Evolutionary conservation across 2,797 vertebrate species (phyloP).

Genomic region (Pitangus sulphuratus): DNA sequence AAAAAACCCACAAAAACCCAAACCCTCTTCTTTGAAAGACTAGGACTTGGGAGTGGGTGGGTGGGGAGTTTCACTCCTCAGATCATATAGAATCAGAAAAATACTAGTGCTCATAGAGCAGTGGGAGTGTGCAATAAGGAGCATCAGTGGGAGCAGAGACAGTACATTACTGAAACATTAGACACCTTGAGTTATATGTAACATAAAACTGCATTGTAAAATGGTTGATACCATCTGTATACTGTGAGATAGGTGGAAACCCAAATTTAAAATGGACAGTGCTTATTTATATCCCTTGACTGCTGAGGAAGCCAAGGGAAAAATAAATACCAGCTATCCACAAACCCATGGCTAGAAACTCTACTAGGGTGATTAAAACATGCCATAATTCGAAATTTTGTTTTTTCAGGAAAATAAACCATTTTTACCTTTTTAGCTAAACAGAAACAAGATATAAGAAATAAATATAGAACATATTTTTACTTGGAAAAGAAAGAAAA

Average conservation of each 20-base stretch:
- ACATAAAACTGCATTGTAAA: not conserved
- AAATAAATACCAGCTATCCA: not conserved
- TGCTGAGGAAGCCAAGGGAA: not conserved
- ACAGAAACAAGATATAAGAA: not conserved
- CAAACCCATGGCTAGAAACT: not conserved
- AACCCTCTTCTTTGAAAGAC: not conserved
- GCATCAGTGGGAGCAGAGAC: not conserved
- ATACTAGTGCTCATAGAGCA: not conserved
- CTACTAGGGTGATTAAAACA: not conserved
- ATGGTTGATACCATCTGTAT: not conserved
- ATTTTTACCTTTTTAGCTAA: not conserved
- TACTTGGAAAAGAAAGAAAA: not conserved
- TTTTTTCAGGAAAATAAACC: not conserved
- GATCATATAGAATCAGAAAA: not conserved
- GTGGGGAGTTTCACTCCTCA: not conserved
- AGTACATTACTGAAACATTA: not conserved
- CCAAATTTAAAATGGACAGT: not conserved
- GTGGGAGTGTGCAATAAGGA: not conserved
- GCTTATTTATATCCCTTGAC: not conserved
- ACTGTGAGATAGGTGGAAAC: not conserved
- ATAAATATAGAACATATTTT: not conserved
- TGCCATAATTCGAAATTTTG: not conserved
- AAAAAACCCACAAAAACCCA: no score
- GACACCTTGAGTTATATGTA: not conserved
- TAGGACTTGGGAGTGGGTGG: not conserved